Percentiles rank a stretch among this genome's conserved stretches.
phyloP scores from a whole-genome alignment of 2,797 vertebrate genomes.

The Perodicticus potto region DNA sequence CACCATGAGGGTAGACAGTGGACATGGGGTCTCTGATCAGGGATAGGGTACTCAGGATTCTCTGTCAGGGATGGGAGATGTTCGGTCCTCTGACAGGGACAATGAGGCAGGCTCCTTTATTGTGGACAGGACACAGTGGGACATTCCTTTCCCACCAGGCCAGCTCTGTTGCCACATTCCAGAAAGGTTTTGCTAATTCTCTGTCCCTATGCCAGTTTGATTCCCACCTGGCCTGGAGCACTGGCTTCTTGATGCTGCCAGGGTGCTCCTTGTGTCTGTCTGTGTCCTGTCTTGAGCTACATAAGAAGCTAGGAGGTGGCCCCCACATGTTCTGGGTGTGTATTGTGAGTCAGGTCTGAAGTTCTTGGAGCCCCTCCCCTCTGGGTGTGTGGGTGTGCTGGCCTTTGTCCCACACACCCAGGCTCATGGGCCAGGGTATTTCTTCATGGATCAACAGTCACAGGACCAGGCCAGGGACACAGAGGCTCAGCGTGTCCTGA shows the following conservation, averaged over 20 bases:
- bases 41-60: too few relatives aligned
- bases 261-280: too few relatives aligned
- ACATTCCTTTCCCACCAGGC: not conserved
- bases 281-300: not conserved
- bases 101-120: too few relatives aligned
- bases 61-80: not conserved
- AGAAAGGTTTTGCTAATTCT: too few relatives aligned
- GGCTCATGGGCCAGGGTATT: not conserved
- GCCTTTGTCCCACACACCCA: not conserved
- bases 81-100: not conserved
- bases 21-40: not conserved
- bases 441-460: not conserved
- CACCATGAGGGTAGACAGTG: not conserved
- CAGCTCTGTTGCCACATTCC: not conserved
- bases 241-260: too few relatives aligned
- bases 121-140: not conserved
- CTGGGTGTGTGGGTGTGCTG: not conserved
- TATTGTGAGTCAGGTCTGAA: not conserved
- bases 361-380: not conserved
- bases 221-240: too few relatives aligned
- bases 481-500: accelerated
- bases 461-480: accelerated
- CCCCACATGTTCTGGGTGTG: not conserved
- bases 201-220: not conserved
- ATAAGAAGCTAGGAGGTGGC: not conserved